Conservation (phyloP, 2,888 invertebrate species). For the Rhorus exstirpatorius region DNA sequence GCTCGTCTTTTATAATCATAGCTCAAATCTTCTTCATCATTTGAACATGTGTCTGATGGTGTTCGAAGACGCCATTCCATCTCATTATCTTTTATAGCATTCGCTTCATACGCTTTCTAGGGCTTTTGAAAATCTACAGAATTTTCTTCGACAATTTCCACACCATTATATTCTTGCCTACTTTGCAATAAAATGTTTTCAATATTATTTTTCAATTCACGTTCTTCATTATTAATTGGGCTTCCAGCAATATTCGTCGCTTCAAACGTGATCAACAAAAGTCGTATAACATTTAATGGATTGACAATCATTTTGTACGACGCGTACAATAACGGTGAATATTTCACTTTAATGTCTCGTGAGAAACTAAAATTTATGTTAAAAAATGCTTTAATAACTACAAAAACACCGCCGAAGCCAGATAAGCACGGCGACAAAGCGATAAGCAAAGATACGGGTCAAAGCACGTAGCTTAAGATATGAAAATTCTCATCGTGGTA, state of each 20-base stretch:
- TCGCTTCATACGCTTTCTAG: background rate
- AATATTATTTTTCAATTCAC: background rate
- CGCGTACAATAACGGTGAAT: background rate
- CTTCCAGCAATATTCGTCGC: background rate
- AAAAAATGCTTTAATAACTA: background rate
- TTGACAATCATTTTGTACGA: constrained; percentile 1
- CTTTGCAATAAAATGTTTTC: background rate
- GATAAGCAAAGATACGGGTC: background rate
- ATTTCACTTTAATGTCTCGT: background rate
- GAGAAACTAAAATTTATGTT: background rate
- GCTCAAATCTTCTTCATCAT: no score
- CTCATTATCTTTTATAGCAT: no score
- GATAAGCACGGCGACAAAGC: constrained; percentile 1
- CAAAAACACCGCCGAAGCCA: background rate
- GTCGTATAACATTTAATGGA: background rate
- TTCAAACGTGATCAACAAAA: background rate
- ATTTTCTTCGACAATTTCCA: background rate
- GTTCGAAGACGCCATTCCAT: no score
- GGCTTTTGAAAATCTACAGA: background rate
- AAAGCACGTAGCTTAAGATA: constrained; percentile 1
- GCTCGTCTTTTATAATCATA: no score
- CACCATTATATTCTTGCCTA: background rate
- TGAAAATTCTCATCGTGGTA: background rate
- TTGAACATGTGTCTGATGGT: no score
- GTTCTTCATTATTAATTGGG: background rate